Conservation (phyloP, 2,888 invertebrate species). For the Argyra leucocephala region DNA sequence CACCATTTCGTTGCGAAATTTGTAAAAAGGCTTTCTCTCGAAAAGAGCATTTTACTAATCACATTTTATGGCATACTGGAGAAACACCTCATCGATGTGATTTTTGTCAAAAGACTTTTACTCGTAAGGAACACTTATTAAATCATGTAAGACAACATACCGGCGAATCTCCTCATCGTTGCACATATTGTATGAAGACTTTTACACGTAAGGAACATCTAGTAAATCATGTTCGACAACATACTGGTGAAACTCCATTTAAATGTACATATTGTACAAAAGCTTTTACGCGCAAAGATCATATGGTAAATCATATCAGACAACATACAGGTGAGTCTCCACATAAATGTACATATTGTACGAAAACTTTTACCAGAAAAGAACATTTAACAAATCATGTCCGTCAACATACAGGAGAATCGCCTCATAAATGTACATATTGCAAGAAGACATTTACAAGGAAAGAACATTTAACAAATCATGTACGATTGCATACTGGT, state of each 20-base stretch:
- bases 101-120: constrained; percentile 79
- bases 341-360: constrained; percentile 77
- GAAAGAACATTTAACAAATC: constrained; percentile 79
- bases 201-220: constrained; percentile 83
- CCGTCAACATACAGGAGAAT: constrained; percentile 70
- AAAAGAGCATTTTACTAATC: constrained; percentile 84
- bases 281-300: constrained; percentile 76
- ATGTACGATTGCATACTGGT: constrained; percentile 69
- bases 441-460: constrained; percentile 57
- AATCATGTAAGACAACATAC: constrained; percentile 75
- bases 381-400: constrained; percentile 81
- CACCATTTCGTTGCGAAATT: constrained; percentile 76
- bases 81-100: constrained; percentile 79
- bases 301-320: constrained; percentile 64
- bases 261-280: constrained; percentile 76
- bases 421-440: constrained; percentile 49
- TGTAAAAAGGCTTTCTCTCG: constrained; percentile 81
- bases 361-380: constrained; percentile 68
- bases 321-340: constrained; percentile 76
- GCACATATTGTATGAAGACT: constrained; percentile 74
- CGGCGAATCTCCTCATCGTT: constrained; percentile 76
- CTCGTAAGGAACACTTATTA: constrained; percentile 74
- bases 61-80: constrained; percentile 81
- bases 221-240: constrained; percentile 75
- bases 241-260: constrained; percentile 76